A percentile compares a stretch with the other conserved stretches of the same genome.
phyloP scores from a whole-genome alignment of 2,113 vertebrate genomes.

The Psophia crepitans region DNA sequence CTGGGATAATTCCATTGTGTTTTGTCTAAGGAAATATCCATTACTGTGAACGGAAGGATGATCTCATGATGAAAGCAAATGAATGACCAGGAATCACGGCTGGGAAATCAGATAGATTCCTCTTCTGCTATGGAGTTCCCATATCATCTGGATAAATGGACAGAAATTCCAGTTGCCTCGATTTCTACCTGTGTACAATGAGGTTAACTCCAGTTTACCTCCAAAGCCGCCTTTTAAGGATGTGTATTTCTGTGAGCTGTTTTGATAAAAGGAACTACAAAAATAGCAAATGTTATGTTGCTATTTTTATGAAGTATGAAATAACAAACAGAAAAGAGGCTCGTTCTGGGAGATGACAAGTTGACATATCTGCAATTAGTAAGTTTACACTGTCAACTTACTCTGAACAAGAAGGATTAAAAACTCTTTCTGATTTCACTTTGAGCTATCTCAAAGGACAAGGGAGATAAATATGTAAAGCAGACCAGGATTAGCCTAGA shows the following conservation, averaged over 20 bases:
- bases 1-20: constrained; percentile 25
- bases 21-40: constrained; percentile 40
- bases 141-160: not conserved
- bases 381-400: constrained; percentile 24
- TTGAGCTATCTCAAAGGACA: not conserved
- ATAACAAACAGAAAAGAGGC: not conserved
- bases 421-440: constrained; percentile 28
- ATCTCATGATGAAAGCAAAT: constrained; percentile 44
- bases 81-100: not conserved
- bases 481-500: constrained; percentile 12
- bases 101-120: not conserved
- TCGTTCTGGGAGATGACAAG: not conserved
- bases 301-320: not conserved
- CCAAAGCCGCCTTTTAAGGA: not conserved
- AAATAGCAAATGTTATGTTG: not conserved
- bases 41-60: constrained; percentile 28
- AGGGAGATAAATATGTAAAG: not conserved
- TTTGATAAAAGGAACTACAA: not conserved
- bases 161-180: not conserved
- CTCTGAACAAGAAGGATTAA: constrained; percentile 13
- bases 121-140: not conserved
- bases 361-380: constrained; percentile 5
- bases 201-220: not conserved
- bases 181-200: not conserved
- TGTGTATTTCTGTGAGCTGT: not conserved